Conservation (phyloP, 2,888 invertebrate species). For the Steinernema carpocapsae region DNA sequence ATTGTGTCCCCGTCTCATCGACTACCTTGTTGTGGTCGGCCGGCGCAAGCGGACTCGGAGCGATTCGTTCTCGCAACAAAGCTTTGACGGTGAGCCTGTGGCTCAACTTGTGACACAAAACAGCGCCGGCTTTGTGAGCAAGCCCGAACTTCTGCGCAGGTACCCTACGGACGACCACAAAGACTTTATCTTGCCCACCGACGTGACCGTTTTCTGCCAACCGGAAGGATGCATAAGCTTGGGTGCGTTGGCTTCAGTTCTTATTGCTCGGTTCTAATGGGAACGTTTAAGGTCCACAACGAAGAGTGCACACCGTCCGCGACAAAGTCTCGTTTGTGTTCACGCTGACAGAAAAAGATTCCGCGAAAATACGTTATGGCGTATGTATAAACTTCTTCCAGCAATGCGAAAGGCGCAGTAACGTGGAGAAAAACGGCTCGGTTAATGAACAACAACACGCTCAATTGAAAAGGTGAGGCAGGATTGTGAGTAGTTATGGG, state of each 20-base stretch:
- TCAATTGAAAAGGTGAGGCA: conserved; percentile 21
- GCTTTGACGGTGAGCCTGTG: conserved; percentile 25
- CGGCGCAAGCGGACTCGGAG: conserved; percentile 72
- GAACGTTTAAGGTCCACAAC: conserved; percentile 26
- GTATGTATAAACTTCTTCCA: conserved; percentile 90
- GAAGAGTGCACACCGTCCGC: conserved; percentile 23
- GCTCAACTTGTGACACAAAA: conserved; percentile 33
- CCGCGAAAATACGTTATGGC: conserved; percentile 89
- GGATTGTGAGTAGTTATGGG: neutral
- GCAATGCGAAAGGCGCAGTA: conserved; percentile 46
- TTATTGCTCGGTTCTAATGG: neutral
- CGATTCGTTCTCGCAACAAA: conserved; percentile 19
- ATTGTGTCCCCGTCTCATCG: conserved; percentile 76
- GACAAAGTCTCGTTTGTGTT: conserved; percentile 97
- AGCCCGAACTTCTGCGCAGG: conserved; percentile 86
- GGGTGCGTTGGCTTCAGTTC: conserved; percentile 72
- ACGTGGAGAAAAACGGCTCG: conserved; percentile 30
- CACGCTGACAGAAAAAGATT: conserved; percentile 92
- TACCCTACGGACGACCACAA: conserved; percentile 73
- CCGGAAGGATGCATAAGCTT: conserved; percentile 92
- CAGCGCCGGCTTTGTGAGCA: conserved; percentile 72
- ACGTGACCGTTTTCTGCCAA: conserved; percentile 99
- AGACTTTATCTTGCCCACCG: conserved; percentile 93
- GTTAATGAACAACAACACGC: conserved; percentile 18
- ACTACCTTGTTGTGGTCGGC: conserved; percentile 96